phyloP scores from a whole-genome alignment of 2,113 vertebrate genomes.

The Micronycteris hirsuta region DNA sequence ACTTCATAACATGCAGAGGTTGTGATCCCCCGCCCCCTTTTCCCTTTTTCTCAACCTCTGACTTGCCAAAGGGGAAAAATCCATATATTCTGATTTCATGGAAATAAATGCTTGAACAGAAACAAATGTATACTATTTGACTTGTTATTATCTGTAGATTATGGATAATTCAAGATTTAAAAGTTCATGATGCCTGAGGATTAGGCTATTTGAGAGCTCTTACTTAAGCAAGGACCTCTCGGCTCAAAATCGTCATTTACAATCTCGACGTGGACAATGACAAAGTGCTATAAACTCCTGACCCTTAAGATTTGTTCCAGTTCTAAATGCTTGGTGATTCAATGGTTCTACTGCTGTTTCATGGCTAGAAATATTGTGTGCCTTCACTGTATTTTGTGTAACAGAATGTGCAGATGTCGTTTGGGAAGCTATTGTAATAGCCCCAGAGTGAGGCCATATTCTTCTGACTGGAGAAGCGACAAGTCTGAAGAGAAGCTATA shows the following conservation, averaged over 20 bases:
- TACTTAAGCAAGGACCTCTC: conserved; percentile 31
- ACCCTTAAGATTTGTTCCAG: conserved; percentile 58
- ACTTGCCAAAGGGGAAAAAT: background rate
- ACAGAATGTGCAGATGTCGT: background rate
- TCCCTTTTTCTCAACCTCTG: background rate
- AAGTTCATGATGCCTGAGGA: background rate
- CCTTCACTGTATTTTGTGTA: background rate
- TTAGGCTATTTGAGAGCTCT: conserved; percentile 35
- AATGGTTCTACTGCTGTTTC: conserved; percentile 15
- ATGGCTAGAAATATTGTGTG: background rate
- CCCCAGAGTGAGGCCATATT: background rate
- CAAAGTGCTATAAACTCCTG: conserved; percentile 54
- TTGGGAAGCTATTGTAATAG: background rate
- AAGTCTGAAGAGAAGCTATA: background rate
- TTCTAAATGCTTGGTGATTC: conserved; percentile 43
- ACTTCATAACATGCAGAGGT: background rate
- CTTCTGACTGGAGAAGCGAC: background rate
- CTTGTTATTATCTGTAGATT: conserved; percentile 2
- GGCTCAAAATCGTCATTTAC: conserved; percentile 51
- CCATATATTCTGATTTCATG: conserved; percentile 39
- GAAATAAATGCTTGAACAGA: conserved; percentile 33
- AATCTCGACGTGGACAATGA: conserved; percentile 35
- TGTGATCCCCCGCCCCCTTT: background rate
- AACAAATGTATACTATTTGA: conserved; percentile 23
- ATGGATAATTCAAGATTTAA: background rate